These are phyloP conservation scores for Catharus fuscescens DNA, from an alignment of 2,113 vertebrate species.

Conservation along the genomic window DNA sequence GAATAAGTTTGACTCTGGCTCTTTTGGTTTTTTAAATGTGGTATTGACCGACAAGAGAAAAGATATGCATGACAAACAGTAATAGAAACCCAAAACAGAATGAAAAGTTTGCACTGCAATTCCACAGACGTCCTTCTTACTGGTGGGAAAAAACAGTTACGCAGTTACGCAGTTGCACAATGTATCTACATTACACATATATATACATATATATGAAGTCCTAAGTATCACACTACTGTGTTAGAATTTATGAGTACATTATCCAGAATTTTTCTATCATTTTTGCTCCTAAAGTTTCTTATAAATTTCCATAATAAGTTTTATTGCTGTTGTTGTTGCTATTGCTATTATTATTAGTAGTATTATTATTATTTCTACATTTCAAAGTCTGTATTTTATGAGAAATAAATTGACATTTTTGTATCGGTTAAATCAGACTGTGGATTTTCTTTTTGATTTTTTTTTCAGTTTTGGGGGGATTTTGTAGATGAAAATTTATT, in stretches of 20 bases:
- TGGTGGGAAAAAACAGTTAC: neutral
- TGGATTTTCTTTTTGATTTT: neutral
- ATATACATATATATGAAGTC: neutral
- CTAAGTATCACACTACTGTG: neutral
- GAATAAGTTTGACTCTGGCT: neutral
- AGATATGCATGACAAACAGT: neutral
- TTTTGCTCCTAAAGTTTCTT: neutral
- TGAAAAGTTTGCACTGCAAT: neutral
- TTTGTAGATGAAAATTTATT: neutral
- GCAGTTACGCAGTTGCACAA: neutral
- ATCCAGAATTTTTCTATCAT: neutral
- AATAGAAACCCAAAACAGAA: neutral
- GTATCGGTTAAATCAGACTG: neutral
- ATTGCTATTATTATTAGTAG: neutral
- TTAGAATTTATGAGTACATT: neutral
- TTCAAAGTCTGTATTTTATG: neutral
- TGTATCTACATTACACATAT: neutral
- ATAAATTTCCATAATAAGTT: neutral
- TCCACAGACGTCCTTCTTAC: neutral
- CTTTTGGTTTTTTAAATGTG: neutral
- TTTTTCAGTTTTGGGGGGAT: neutral
- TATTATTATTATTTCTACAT: neutral
- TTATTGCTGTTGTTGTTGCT: neutral
- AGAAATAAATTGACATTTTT: neutral
- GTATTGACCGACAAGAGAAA: neutral